Percentiles rank a stretch among this genome's conserved stretches.
Conservation (phyloP, 2,888 invertebrate genomes). For the Lacanobia oleracea region DNA sequence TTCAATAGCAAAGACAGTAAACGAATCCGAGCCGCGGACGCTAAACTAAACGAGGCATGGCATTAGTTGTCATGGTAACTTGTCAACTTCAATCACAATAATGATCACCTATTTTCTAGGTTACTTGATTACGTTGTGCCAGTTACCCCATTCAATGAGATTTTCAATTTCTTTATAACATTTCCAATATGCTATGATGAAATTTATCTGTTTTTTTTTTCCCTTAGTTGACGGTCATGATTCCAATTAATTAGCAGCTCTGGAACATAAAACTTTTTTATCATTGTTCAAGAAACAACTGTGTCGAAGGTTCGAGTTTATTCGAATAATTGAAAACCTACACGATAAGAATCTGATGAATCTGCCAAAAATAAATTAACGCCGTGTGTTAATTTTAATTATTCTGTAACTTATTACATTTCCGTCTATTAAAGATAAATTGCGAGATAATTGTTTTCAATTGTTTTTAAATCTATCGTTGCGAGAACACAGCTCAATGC, state of each 20-base stretch:
- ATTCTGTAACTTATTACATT: constrained; percentile 27
- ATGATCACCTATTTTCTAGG: constrained; percentile 10
- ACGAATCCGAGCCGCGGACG: constrained; percentile 23
- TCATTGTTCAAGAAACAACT: constrained; percentile 9
- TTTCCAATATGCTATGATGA: not conserved
- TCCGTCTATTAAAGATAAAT: constrained; percentile 25
- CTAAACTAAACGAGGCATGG: constrained; percentile 33
- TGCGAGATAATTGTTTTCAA: constrained; percentile 10
- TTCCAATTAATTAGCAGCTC: constrained; percentile 4
- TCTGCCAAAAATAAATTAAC: constrained; percentile 35
- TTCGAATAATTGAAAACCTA: not conserved
- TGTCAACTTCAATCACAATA: constrained; percentile 27
- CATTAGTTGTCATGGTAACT: constrained; percentile 26
- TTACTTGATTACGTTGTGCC: not conserved
- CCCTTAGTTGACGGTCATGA: not conserved
- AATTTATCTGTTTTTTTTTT: not conserved
- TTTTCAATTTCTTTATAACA: not conserved
- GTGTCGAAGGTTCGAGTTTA: not conserved
- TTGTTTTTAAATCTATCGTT: constrained; percentile 16
- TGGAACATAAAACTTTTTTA: not conserved
- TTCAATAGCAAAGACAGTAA: constrained; percentile 25
- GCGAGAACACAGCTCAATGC: constrained; percentile 2
- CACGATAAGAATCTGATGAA: constrained; percentile 29
- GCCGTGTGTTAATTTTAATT: constrained; percentile 26
- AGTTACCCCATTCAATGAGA: constrained; percentile 1